Percentiles rank a stretch among this genome's conserved stretches.
Conservation (phyloP, 2,888 invertebrate species). For the Chymomyza fuscimana region DNA sequence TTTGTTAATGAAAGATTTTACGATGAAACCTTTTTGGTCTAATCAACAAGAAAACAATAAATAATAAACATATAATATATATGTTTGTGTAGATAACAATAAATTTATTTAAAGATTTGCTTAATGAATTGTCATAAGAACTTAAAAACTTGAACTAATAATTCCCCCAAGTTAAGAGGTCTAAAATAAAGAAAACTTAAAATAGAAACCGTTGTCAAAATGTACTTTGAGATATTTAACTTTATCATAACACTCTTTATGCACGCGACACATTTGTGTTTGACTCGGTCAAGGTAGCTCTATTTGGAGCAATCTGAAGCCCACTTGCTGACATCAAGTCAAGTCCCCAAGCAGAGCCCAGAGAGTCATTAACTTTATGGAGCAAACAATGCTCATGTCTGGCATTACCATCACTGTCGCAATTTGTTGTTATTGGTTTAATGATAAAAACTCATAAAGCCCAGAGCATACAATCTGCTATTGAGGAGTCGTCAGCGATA, state of each 20-base stretch:
- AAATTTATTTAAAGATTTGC: background rate
- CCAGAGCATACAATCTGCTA: background rate
- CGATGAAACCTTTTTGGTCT: background rate
- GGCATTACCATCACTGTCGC: background rate
- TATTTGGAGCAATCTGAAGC: background rate
- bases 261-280: conserved; percentile 1
- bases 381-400: background rate
- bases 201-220: background rate
- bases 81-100: background rate
- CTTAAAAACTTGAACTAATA: background rate
- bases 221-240: background rate
- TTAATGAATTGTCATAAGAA: background rate
- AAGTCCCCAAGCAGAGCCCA: background rate
- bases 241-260: background rate
- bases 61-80: background rate
- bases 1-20: no score
- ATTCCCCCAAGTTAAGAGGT: background rate
- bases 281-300: conserved; percentile 4
- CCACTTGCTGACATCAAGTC: background rate
- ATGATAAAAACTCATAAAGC: conserved; percentile 1
- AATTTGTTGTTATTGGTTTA: conserved; percentile 5
- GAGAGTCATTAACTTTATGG: background rate
- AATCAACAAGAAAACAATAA: background rate
- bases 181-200: background rate
- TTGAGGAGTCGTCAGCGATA: background rate